Evolutionary conservation across 2,888 invertebrate species (phyloP).

Genomic region (Willowsia nigromaculata): DNA sequence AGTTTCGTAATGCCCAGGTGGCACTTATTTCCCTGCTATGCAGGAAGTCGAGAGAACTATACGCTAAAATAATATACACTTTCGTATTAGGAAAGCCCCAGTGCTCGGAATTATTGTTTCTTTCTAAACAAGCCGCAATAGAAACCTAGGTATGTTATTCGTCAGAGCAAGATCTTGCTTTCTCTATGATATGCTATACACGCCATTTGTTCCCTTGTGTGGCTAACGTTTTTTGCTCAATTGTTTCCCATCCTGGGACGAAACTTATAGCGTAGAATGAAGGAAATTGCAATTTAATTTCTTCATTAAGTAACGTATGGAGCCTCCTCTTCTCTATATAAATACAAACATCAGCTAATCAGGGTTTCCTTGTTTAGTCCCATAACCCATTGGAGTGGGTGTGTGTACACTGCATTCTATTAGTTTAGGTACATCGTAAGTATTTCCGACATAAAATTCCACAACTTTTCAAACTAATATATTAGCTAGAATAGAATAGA

Average conservation of each 20-base stretch:
- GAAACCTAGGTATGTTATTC: not conserved
- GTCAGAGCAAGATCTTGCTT: conserved; percentile 27
- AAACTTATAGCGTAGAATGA: conserved; percentile 6
- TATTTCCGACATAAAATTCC: conserved; percentile 10
- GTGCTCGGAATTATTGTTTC: not conserved
- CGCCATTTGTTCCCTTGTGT: not conserved
- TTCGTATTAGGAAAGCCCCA: not conserved
- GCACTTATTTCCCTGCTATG: conserved; percentile 12
- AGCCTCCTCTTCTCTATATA: not conserved
- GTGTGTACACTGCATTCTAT: not conserved
- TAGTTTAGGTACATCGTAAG: not conserved
- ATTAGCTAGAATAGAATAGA: not conserved
- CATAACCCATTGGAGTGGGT: not conserved
- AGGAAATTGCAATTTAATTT: conserved; percentile 66
- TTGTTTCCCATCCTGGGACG: not conserved
- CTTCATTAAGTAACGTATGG: conserved; percentile 38
- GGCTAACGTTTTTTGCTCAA: conserved; percentile 1
- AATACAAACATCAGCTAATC: not conserved
- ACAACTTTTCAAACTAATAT: not conserved
- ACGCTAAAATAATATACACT: too few species aligned
- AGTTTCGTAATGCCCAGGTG: conserved; percentile 56
- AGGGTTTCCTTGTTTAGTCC: not conserved
- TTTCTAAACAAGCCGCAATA: too few species aligned
- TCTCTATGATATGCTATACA: not conserved
- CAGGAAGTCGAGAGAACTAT: not conserved